Conservation (phyloP, 2,113 vertebrate genomes). For the Petroica traversi region DNA sequence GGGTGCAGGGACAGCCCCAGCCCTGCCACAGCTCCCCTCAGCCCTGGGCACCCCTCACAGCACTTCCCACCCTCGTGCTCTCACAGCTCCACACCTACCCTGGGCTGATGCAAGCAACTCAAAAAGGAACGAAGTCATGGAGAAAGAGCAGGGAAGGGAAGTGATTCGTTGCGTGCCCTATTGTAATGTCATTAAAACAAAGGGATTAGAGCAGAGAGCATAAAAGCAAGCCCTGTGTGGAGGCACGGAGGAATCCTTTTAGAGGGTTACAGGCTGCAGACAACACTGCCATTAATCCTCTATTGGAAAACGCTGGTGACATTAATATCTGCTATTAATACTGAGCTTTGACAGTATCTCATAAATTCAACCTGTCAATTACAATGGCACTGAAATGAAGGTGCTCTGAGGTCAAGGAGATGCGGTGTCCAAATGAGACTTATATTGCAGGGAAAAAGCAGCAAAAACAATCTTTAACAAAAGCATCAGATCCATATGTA, state of each 20-base stretch:
- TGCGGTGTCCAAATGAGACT: slow-evolving; percentile 53
- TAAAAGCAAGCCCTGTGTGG: background rate
- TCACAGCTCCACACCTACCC: background rate
- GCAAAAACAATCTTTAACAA: slow-evolving; percentile 59
- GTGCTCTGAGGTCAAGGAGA: slow-evolving; percentile 72
- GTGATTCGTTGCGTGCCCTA: background rate
- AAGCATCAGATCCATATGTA: slow-evolving; percentile 72
- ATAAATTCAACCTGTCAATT: slow-evolving; percentile 68
- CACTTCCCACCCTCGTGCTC: background rate
- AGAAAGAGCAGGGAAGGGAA: background rate
- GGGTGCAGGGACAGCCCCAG: background rate
- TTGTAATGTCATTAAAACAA: slow-evolving; percentile 28
- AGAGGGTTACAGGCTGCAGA: slow-evolving; percentile 29
- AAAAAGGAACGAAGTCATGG: background rate
- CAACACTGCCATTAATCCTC: slow-evolving; percentile 31
- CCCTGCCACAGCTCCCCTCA: background rate
- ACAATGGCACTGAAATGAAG: slow-evolving; percentile 64
- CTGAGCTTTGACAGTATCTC: slow-evolving; percentile 56
- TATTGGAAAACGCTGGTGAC: slow-evolving; percentile 62
- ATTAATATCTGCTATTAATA: slow-evolving; percentile 71
- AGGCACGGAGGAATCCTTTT: slow-evolving; percentile 6
- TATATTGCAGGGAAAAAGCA: slow-evolving; percentile 51
- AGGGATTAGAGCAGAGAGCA: slow-evolving; percentile 32
- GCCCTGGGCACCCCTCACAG: background rate
- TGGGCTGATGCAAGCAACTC: background rate